Evolutionary conservation across 2,888 invertebrate species (phyloP), one percentile per base, ranked within the genome.

Genomic region (Arge pagana): DNA sequence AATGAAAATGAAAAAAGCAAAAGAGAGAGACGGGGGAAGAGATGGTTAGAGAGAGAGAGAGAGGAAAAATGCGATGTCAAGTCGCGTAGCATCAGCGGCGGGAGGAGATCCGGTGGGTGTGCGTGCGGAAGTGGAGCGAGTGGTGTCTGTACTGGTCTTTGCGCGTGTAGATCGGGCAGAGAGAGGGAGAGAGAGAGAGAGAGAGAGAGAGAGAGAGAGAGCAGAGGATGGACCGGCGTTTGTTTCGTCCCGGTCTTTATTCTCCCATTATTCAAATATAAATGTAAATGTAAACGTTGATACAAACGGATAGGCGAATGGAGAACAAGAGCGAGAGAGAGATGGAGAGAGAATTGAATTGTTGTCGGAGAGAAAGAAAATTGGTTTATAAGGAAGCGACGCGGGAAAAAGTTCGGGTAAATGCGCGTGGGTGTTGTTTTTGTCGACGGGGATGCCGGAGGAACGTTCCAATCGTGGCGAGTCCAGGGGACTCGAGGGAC

Each of bases 211-310:
- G n/a, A n/a, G n/a, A n/a, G n/a, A n/a, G n/a, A n/a, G n/a, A n/a
- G n/a, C n/a, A n/a, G n/a, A n/a, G n/a, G n/a, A n/a, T n/a, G n/a
- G n/a, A n/a, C n/a, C n/a, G n/a, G n/a, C n/a, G n/a, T 35, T 30
- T 18, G 42, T 42, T 61, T 65, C 60, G 61, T 64, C 70, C 33
- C 18, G 45, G 33, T 73, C 72, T 76, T 74, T 74, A 72, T 71
- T 74, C 73, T 68, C 67, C 74, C 74, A 76, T 76, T 76, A 76
- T 76, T 76, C 76, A 76, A 76, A 76, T 76, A 74, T 76, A 75
- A 76, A 76, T 76, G 76, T 76, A 76, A 76, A 76, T 76, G 76
- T 76, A 76, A 76, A 76, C 75, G 76, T 76, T 76, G 76, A 74
- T 76, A 76, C 75, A 76, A 76, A 76, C 72, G 75, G 72, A 76